Percentiles rank a stretch among this genome's conserved stretches.
Conservation (phyloP, 2,888 invertebrate genomes). For the Platerodrilus igneus region DNA sequence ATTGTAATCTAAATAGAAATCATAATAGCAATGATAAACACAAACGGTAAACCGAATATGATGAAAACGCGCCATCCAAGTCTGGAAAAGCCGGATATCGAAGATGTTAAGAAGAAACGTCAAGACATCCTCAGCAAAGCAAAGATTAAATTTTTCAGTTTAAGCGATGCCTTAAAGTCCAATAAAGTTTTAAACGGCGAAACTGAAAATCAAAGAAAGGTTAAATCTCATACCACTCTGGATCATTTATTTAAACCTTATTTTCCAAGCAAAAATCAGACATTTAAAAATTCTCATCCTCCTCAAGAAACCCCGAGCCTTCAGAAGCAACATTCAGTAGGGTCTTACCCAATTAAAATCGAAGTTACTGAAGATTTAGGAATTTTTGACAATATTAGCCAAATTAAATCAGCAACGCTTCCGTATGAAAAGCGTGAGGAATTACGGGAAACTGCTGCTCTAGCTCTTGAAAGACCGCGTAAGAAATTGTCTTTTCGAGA, state of each 20-base stretch:
- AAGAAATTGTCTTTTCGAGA: constrained; percentile 86
- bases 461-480: constrained; percentile 61
- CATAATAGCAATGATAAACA: constrained; percentile 16
- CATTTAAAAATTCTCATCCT: constrained; percentile 31
- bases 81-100: constrained; percentile 43
- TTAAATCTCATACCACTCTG: constrained; percentile 47
- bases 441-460: constrained; percentile 45
- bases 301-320: constrained; percentile 27
- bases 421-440: constrained; percentile 42
- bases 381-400: constrained; percentile 31
- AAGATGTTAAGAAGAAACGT: constrained; percentile 46
- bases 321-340: constrained; percentile 44
- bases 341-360: constrained; percentile 42
- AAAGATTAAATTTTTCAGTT: constrained; percentile 39
- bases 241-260: constrained; percentile 51
- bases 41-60: constrained; percentile 28
- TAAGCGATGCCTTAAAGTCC: constrained; percentile 48
- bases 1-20: no score
- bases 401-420: constrained; percentile 40
- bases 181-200: constrained; percentile 36
- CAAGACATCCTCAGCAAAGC: constrained; percentile 47
- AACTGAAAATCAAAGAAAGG: constrained; percentile 32
- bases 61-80: constrained; percentile 50
- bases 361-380: constrained; percentile 35
- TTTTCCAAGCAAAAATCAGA: constrained; percentile 38